phyloP scores from a whole-genome alignment of 1,140 invertebrate species.

The Stegodyphus mimosarum region DNA sequence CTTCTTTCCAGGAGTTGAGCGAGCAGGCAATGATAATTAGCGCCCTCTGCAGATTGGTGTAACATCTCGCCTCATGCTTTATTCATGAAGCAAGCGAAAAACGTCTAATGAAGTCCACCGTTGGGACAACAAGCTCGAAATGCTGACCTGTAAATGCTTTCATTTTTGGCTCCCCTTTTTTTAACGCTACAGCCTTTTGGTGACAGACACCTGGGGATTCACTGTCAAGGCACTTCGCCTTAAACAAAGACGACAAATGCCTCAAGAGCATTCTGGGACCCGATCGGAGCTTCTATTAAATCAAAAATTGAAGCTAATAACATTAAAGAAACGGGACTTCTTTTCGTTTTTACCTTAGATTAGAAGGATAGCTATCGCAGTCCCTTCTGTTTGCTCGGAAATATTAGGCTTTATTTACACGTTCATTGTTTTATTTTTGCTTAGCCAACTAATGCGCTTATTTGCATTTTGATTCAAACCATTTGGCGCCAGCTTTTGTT shows the following conservation, averaged over 20 bases:
- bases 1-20: background rate
- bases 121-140: conserved; percentile 31
- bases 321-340: conserved; percentile 54
- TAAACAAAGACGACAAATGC: conserved; percentile 54
- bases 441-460: conserved; percentile 49
- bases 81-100: conserved; percentile 55
- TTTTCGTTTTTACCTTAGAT: conserved; percentile 18
- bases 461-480: conserved; percentile 61
- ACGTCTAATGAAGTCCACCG: conserved; percentile 50
- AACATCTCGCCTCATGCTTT: conserved; percentile 44
- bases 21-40: conserved; percentile 58
- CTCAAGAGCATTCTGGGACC: conserved; percentile 24
- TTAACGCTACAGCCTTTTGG: conserved; percentile 47
- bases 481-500: conserved; percentile 50
- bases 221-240: conserved; percentile 54
- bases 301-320: conserved; percentile 61
- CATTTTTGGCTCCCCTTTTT: conserved; percentile 47
- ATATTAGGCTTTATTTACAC: conserved; percentile 61
- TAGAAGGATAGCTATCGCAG: conserved; percentile 19
- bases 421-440: conserved; percentile 42
- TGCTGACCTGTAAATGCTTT: conserved; percentile 60
- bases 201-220: conserved; percentile 55
- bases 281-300: conserved; percentile 48
- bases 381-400: conserved; percentile 50
- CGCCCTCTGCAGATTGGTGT: conserved; percentile 34